Evolutionary conservation across 2,113 vertebrate genomes (phyloP), one percentile per base, ranked within the genome.

Genomic region (Sminthopsis crassicaudata): DNA sequence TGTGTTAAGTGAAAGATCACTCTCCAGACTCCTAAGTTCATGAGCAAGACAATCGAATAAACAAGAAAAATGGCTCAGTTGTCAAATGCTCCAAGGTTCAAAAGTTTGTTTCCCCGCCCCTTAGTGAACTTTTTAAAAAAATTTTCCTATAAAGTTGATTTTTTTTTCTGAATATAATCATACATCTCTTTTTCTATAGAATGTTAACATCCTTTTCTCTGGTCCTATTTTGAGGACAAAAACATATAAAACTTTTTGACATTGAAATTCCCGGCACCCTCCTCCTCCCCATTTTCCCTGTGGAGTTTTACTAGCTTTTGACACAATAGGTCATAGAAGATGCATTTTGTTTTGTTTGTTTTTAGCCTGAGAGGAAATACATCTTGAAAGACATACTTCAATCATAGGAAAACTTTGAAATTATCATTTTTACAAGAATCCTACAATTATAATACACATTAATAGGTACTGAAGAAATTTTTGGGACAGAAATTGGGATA

Each of bases 91-190:
- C 52, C 52, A 92, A 84, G 91, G 92, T 91, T 96, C 23, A 96
- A 94, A 98, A 98, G 76, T 96, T 97, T 90, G 2, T 60, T 91
- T 93, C 94, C 48, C 91, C 90, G 91, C 93, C 50, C n/a, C 94
- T 96, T 96, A 54, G 84, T 51, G 67, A 14, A 5, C 26, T 76
- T 84, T 95, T 57, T 89, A n/a, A n/a, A n/a, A n/a, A n/a, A n/a
- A n/a, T n/a, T n/a, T 97, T 97, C 96, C 95, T 95, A 96, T 95
- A 93, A 95, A 88, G 92, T 94, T 76, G 95, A 95, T 93, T 90
- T 94, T 26, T 26, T 95, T 95, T 19, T 96, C 94, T 91, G 91
- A 94, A 89, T 30, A 24, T 95, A 92, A 97, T 94, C 96, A 95
- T 96, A 97, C 95, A 92, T 95, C 92, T 91, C 60, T 36, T 96